These are phyloP conservation scores for Boulengeromyrus knoepffleri DNA, from an alignment of 2,113 vertebrate species.

Conservation along the genomic window DNA sequence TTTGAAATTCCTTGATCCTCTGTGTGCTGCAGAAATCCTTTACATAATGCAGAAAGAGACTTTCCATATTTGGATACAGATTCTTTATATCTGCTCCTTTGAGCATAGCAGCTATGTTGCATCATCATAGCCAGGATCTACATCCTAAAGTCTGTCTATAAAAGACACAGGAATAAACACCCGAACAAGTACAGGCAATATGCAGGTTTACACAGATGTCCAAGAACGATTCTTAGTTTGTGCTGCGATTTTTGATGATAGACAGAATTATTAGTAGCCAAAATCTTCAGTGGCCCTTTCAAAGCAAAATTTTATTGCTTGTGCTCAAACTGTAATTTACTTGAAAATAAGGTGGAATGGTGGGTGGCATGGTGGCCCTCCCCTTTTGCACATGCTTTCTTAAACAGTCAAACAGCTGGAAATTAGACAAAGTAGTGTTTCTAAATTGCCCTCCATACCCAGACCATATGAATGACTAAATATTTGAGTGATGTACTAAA, in stretches of 20 bases:
- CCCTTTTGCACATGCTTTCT: not conserved
- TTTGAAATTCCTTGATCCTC: not conserved
- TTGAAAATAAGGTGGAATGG: not conserved
- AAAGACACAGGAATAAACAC: not conserved
- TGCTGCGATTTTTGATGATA: not conserved
- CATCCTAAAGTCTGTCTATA: not conserved
- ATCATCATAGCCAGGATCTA: not conserved
- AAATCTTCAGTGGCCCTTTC: not conserved
- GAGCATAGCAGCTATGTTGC: not conserved
- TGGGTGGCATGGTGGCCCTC: not conserved
- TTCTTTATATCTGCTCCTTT: not conserved
- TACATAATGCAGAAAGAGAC: not conserved
- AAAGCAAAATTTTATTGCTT: not conserved
- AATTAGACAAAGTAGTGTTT: not conserved
- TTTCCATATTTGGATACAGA: not conserved
- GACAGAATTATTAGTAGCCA: not conserved
- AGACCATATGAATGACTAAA: not conserved
- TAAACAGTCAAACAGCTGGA: not conserved
- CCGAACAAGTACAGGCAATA: not conserved
- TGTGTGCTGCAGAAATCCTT: not conserved
- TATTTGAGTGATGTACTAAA: not conserved
- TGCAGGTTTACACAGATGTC: not conserved
- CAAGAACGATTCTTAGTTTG: not conserved
- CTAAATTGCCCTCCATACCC: not conserved
- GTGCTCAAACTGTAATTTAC: not conserved